These are phyloP conservation scores for Hippocampus zosterae DNA, from an alignment of 2,113 vertebrate species.

Conservation along the genomic window DNA sequence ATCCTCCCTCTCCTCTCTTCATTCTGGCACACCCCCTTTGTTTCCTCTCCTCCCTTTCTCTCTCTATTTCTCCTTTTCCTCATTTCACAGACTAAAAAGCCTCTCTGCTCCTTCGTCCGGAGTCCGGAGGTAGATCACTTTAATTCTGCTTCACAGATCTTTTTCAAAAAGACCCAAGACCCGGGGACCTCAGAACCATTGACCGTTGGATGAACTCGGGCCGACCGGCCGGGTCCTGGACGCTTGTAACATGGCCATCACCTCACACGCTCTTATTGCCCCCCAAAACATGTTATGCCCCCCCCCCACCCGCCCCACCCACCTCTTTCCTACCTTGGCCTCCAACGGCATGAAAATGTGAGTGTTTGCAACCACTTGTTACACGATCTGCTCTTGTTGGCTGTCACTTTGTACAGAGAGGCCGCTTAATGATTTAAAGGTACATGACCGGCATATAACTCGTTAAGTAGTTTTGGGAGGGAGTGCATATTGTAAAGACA, in stretches of 20 bases:
- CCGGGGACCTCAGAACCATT: slow-evolving; percentile 69
- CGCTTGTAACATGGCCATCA: slow-evolving; percentile 63
- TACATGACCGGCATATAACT: slow-evolving; percentile 5
- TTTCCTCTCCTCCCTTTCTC: slow-evolving; percentile 23
- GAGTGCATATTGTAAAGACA: slow-evolving; percentile 19
- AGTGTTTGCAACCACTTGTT: slow-evolving; percentile 19
- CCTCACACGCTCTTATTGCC: slow-evolving; percentile 63
- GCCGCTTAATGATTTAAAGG: slow-evolving; percentile 30
- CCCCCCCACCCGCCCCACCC: slow-evolving; percentile 13
- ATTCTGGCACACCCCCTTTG: slow-evolving; percentile 19
- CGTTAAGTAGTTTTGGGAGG: slow-evolving; percentile 14
- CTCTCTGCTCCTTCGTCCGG: slow-evolving; percentile 45
- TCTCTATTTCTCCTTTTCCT: slow-evolving; percentile 35
- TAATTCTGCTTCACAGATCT: slow-evolving; percentile 80
- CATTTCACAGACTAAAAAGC: slow-evolving; percentile 43
- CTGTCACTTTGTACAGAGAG: slow-evolving; percentile 13
- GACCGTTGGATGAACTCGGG: slow-evolving; percentile 72
- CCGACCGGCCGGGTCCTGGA: slow-evolving; percentile 48
- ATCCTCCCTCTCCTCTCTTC: slow-evolving; percentile 49
- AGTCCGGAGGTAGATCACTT: slow-evolving; percentile 75
- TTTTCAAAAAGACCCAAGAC: slow-evolving; percentile 75
- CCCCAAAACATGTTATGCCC: slow-evolving; percentile 2
- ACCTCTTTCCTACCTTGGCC: background rate
- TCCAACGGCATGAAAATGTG: slow-evolving; percentile 1
- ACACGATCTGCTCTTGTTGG: slow-evolving; percentile 12